Conservation (phyloP, 2,888 invertebrate species). For the Nymphalis c-album region DNA sequence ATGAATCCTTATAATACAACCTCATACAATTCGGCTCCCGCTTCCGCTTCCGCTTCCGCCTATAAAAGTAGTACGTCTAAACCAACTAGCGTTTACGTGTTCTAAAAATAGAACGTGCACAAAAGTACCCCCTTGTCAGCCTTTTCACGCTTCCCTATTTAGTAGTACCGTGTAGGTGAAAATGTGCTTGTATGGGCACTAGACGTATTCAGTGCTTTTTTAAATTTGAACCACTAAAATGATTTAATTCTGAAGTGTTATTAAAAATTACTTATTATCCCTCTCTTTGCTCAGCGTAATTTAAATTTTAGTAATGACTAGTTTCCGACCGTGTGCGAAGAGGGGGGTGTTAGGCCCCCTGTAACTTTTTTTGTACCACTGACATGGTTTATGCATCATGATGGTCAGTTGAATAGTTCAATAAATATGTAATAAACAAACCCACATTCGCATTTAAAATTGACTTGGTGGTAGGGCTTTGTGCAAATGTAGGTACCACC, state of each 20-base stretch:
- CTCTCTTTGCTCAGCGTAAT: neutral
- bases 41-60: neutral
- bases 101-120: conserved; percentile 29
- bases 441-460: no score
- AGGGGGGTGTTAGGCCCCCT: no score
- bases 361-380: no score
- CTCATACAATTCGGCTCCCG: neutral
- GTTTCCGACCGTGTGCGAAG: no score
- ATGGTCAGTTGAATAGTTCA: no score
- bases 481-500: no score
- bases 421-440: no score
- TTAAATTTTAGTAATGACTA: no score
- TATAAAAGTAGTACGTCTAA: neutral
- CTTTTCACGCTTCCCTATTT: conserved; percentile 32
- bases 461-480: no score
- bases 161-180: conserved; percentile 22
- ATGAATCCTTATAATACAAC: neutral
- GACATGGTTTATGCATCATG: no score
- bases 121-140: conserved; percentile 28
- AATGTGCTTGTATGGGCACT: conserved; percentile 14
- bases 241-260: neutral
- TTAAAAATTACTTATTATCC: neutral
- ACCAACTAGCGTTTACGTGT: conserved; percentile 22
- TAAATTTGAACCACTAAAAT: neutral
- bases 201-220: conserved; percentile 1